Percentiles rank a stretch among this genome's conserved stretches.
Conservation (phyloP, 2,888 invertebrate genomes). For the Scaptomyza parva region DNA sequence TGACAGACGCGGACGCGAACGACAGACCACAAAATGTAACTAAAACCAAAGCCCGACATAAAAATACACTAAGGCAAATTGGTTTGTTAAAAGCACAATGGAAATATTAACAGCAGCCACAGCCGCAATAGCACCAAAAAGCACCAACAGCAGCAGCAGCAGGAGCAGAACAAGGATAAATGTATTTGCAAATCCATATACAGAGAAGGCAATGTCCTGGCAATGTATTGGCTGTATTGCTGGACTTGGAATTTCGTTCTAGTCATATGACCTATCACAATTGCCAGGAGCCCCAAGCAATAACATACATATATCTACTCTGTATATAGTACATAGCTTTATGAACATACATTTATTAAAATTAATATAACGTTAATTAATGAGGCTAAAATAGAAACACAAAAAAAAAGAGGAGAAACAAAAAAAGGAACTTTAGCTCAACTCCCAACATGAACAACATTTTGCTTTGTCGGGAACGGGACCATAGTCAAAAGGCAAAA, state of each 20-base stretch:
- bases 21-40: constrained; percentile 48
- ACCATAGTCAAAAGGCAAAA: constrained; percentile 17
- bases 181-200: constrained; percentile 8
- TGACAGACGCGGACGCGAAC: constrained; percentile 33
- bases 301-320: not conserved
- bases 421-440: not conserved
- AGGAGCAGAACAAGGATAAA: constrained; percentile 1
- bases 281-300: not conserved
- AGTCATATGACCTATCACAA: constrained; percentile 10
- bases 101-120: constrained; percentile 53
- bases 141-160: constrained; percentile 24
- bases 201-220: constrained; percentile 7
- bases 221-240: too few species aligned
- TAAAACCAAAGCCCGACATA: constrained; percentile 44
- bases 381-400: constrained; percentile 8
- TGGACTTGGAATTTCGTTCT: too few species aligned
- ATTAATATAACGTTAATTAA: constrained; percentile 13
- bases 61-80: constrained; percentile 66
- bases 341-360: constrained; percentile 3
- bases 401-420: not conserved
- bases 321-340: not conserved
- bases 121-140: too few species aligned
- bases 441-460: not conserved
- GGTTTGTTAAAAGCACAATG: constrained; percentile 65
- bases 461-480: constrained; percentile 2